Conservation (phyloP, 2,797 vertebrate genomes). For the Pipistrellus kuhlii region DNA sequence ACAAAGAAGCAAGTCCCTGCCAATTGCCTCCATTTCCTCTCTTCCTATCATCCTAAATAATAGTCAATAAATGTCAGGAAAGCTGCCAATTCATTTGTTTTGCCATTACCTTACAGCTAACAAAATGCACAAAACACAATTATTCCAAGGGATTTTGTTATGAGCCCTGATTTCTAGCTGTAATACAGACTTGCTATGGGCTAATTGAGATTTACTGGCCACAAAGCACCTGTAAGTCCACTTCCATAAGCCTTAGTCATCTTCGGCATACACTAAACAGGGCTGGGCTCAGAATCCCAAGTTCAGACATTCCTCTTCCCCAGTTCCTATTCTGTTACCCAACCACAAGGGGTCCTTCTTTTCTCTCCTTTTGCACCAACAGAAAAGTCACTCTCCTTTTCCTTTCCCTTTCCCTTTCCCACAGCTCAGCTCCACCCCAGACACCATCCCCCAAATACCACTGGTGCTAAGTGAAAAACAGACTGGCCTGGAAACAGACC, state of each 20-base stretch:
- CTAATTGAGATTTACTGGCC: constrained; percentile 42
- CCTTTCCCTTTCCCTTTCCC: not conserved
- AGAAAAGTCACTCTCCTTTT: not conserved
- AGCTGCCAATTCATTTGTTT: not conserved
- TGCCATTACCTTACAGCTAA: not conserved
- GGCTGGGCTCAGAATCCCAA: not conserved
- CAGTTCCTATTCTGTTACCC: not conserved
- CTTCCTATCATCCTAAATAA: not conserved
- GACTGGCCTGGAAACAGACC: not conserved
- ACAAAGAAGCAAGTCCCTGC: constrained; percentile 16
- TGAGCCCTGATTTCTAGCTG: not conserved
- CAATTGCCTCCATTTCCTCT: not conserved
- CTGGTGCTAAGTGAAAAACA: not conserved
- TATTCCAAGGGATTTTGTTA: not conserved
- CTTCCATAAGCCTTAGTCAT: not conserved
- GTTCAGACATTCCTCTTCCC: not conserved
- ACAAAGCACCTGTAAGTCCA: not conserved
- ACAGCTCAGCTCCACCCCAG: not conserved
- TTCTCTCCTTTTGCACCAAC: not conserved
- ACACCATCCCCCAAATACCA: not conserved
- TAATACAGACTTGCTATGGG: not conserved
- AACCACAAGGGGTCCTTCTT: not conserved
- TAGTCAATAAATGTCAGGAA: not conserved
- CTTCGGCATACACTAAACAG: not conserved
- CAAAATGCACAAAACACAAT: not conserved